Evolutionary conservation across 2,888 invertebrate genomes (phyloP), one percentile per base, ranked within the genome.

Genomic region (Macropis europaea): DNA sequence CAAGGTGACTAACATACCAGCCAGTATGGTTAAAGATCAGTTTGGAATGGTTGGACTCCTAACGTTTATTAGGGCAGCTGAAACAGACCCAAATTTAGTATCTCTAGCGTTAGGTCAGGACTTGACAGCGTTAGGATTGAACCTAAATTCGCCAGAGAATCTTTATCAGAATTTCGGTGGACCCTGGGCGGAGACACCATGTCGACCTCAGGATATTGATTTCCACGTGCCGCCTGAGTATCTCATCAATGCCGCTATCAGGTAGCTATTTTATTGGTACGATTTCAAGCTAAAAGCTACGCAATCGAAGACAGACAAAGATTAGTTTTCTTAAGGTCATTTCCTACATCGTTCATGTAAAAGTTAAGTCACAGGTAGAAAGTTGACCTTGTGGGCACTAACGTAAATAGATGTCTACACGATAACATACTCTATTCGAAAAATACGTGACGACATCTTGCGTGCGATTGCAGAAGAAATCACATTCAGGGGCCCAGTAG

Each of bases 1-100:
- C 86, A 96, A 97, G 92, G 98, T 99, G 87, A 97, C 98, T 90
- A 98, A 99, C 92, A 99, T 99, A 92, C 99, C 99, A 75, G 94
- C 95, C 82, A 97, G 97, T 89, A 99, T 99, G 99, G 97, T 99
- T 81, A 97, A 96, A 85, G 99, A 99, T 92, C 99, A 99, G 92
- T 99, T 98, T 91, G 99, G 99, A 85, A 99, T 99, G 93, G 98
- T 99, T 81, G 99, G 99, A 48, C 93, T 99, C 84, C 92, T 99
- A 90, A 98, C 99, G 82, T 99, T 99, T 91, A 98, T 99, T 84
- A 94, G 99, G 89, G 98, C 98, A 77, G 98, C 99, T 74, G 99
- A 99, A 91, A 96, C 97, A 66, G 98, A 99, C 92, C 98, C 97
- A 59, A 97, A 97, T 91, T 93, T 99, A 87, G 98, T 99, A 81